These are phyloP conservation scores for Crenichthys baileyi DNA, from an alignment of 2,797 vertebrate genomes.

Conservation along the genomic window DNA sequence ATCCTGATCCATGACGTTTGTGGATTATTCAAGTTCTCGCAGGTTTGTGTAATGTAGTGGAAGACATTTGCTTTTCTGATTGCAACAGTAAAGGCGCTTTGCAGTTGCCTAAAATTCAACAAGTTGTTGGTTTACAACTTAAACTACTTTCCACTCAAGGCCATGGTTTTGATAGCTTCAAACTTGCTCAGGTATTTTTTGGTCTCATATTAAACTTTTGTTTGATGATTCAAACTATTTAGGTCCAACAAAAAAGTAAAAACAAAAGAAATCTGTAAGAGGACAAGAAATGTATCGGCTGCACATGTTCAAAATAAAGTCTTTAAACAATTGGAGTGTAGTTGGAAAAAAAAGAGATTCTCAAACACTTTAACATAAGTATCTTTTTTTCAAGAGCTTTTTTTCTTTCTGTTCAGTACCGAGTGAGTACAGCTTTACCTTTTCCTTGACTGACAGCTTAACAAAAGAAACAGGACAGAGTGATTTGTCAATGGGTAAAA, in stretches of 20 bases:
- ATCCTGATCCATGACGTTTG: not conserved
- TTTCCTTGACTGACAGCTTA: conserved; percentile 79
- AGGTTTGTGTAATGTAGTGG: not conserved
- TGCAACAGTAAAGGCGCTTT: not conserved
- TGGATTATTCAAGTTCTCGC: not conserved
- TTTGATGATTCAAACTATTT: too few relatives aligned
- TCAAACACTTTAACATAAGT: not conserved
- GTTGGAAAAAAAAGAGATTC: not conserved
- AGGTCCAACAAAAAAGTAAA: too few relatives aligned
- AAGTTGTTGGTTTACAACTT: too few relatives aligned
- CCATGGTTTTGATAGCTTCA: too few relatives aligned
- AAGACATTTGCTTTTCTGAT: too few relatives aligned
- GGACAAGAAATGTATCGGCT: not conserved
- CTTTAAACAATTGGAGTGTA: not conserved
- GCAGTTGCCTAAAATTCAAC: too few relatives aligned
- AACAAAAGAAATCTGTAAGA: not conserved
- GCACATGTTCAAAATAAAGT: not conserved
- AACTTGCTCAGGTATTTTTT: not conserved
- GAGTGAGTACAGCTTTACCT: conserved; percentile 59
- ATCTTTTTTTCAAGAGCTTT: conserved; percentile 12
- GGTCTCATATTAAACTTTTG: not conserved
- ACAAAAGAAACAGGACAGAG: conserved; percentile 78
- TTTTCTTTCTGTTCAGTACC: conserved; percentile 27
- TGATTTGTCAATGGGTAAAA: conserved; percentile 83
- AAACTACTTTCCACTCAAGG: too few relatives aligned